These are phyloP conservation scores for Drosophila subobscura DNA, from an alignment of 1,140 invertebrate species.

Conservation along the genomic window DNA sequence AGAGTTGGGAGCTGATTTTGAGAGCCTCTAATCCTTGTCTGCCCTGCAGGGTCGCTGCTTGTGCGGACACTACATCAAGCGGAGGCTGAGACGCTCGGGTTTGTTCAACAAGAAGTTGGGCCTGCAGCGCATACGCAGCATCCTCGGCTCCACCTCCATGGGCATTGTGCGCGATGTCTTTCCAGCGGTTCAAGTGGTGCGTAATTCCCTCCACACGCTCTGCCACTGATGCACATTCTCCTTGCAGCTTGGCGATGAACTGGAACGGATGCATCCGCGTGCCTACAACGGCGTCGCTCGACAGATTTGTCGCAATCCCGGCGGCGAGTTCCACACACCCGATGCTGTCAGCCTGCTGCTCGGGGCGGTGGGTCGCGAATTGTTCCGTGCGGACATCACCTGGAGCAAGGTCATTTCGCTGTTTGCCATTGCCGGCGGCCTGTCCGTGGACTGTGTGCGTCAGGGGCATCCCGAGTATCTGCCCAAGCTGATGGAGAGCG, in stretches of 20 bases:
- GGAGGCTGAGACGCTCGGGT: constrained; percentile 87
- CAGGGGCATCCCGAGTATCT: constrained; percentile 88
- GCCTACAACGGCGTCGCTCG: constrained; percentile 86
- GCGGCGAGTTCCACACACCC: constrained; percentile 84
- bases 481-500: constrained; percentile 85
- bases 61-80: constrained; percentile 88
- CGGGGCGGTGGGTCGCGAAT: constrained; percentile 86
- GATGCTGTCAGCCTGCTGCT: constrained; percentile 84
- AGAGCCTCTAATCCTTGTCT: neutral
- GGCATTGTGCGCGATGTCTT: constrained; percentile 86
- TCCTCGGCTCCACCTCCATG: constrained; percentile 85
- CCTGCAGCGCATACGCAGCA: constrained; percentile 87
- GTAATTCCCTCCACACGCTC: neutral
- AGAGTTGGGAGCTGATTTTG: too few species aligned
- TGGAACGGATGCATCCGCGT: constrained; percentile 88
- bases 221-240: neutral
- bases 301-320: constrained; percentile 84
- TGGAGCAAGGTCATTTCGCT: constrained; percentile 89
- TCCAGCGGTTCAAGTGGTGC: constrained; percentile 84
- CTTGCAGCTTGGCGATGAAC: constrained; percentile 85
- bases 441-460: constrained; percentile 88
- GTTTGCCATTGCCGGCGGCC: constrained; percentile 88
- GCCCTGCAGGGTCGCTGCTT: constrained; percentile 85
- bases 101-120: constrained; percentile 89
- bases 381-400: constrained; percentile 86